Evolutionary conservation across 2,797 vertebrate genomes (phyloP), one percentile per base, ranked within the genome.

Genomic region (Epinephelus malabaricus): DNA sequence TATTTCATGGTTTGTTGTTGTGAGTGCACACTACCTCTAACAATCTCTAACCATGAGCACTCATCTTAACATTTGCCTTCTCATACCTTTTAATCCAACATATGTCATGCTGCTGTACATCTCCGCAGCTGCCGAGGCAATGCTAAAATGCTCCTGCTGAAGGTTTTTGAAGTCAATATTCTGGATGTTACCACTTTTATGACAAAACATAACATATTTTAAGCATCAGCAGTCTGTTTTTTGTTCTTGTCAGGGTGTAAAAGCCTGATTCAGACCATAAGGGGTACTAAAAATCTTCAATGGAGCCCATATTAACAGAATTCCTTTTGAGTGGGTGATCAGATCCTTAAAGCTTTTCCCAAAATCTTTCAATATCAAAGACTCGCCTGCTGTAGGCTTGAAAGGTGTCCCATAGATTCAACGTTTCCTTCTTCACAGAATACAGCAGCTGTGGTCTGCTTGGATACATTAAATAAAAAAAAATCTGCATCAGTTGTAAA

Each of bases 1-100:
- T 92, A 89, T 92, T 93, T 90, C 72, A 92, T 88, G 64, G 40
- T 64, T 66, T 85, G 87, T 86, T 86, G 86, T 82, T 82, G 43
- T 67, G 88, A 86, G 85, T 77, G 76, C 66, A 59, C 25, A 63
- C 65, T 47, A 58, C 70, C 43, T 79, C 46, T 9, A 70, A 81
- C 63, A 61, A 73, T 46, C 73, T 76, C 77, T 81, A 82, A 89
- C 90, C 74, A 80, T 40, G 58, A 80, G 64, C 43, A 13, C 30
- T 69, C 55, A 30, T 77, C 55, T 72, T 73, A 68, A 83, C 76
- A 64, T 73, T 77, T 38, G 11, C 43, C 63, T 78, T 47, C 23
- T 70, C 72, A 43, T 69, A 45, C 34, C 50, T 67, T 38, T 27
- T 60, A 63, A 17, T 27, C 12, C 7, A 67, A 59, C 51, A 49